Evolutionary conservation across 53 echinoderm and acorn worm species (phyloP).

Genomic region (Paracentrotus lividus): DNA sequence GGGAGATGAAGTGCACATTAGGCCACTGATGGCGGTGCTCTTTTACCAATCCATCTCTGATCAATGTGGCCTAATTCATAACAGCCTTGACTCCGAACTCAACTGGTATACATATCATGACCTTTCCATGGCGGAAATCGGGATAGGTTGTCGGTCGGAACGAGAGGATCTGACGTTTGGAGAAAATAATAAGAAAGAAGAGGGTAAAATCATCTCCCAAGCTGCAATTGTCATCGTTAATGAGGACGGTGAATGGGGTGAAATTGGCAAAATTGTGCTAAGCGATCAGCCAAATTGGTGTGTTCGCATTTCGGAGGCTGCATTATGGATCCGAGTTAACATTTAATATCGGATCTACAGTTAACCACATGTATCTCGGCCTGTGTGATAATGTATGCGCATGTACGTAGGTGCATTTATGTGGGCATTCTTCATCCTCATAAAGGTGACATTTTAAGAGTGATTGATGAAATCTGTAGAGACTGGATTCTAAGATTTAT

Average conservation of each 20-base stretch:
- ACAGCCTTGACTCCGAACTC: constrained; percentile 45
- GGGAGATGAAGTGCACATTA: constrained; percentile 52
- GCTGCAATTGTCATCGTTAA: constrained; percentile 38
- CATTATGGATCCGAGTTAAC: constrained; percentile 31
- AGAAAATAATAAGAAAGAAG: neutral
- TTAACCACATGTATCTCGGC: neutral
- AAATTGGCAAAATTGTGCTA: constrained; percentile 52
- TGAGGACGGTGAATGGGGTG: constrained; percentile 15
- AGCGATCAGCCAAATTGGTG: constrained; percentile 48
- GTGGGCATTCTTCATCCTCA: neutral
- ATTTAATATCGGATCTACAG: constrained; percentile 2
- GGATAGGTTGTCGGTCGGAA: neutral
- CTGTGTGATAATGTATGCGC: neutral
- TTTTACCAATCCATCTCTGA: constrained; percentile 18
- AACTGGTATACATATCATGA: constrained; percentile 50
- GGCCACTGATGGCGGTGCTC: constrained; percentile 46
- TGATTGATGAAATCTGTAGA: neutral
- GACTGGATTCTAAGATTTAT: neutral
- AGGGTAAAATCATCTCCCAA: constrained; percentile 18
- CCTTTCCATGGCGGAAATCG: constrained; percentile 39
- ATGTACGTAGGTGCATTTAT: neutral
- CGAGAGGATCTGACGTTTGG: neutral
- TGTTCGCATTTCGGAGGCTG: constrained; percentile 46
- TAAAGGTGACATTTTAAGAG: constrained; percentile 27
- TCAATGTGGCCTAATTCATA: constrained; percentile 41